These are phyloP conservation scores for Aptenodytes patagonicus DNA, from an alignment of 2,113 vertebrate species.

Conservation along the genomic window DNA sequence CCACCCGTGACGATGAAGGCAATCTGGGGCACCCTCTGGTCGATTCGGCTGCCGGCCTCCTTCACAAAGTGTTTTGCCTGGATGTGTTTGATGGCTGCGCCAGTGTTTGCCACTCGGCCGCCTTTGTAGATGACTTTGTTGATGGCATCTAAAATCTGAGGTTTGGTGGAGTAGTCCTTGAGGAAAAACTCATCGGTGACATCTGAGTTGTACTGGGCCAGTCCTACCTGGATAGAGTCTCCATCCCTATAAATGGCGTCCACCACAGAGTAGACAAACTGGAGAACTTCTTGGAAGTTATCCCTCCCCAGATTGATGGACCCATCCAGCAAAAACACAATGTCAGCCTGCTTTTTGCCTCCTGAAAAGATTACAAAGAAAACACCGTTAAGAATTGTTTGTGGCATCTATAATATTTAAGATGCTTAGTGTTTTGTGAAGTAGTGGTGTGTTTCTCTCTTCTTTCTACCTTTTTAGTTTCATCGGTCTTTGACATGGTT, in stretches of 20 bases:
- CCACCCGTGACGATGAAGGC: constrained; percentile 89
- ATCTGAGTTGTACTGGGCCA: constrained; percentile 90
- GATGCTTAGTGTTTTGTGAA: background rate
- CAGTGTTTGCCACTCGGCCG: constrained; percentile 83
- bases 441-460: background rate
- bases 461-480: background rate
- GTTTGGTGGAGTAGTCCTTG: constrained; percentile 80
- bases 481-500: background rate
- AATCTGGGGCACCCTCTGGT: constrained; percentile 87
- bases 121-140: constrained; percentile 84
- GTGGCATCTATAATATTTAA: background rate
- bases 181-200: constrained; percentile 90
- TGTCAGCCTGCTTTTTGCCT: constrained; percentile 85
- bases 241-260: constrained; percentile 83
- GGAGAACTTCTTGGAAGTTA: constrained; percentile 83
- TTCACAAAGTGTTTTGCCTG: constrained; percentile 86
- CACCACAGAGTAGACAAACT: constrained; percentile 83
- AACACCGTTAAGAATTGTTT: background rate
- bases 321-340: constrained; percentile 94
- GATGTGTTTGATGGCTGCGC: constrained; percentile 82
- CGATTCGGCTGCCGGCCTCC: constrained; percentile 84
- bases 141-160: constrained; percentile 82
- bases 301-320: constrained; percentile 89
- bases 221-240: constrained; percentile 83
- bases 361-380: constrained; percentile 35